A percentile compares a stretch with the other conserved stretches of the same genome.
Conservation (phyloP, 2,888 invertebrate genomes). For the Lithodes maja region DNA sequence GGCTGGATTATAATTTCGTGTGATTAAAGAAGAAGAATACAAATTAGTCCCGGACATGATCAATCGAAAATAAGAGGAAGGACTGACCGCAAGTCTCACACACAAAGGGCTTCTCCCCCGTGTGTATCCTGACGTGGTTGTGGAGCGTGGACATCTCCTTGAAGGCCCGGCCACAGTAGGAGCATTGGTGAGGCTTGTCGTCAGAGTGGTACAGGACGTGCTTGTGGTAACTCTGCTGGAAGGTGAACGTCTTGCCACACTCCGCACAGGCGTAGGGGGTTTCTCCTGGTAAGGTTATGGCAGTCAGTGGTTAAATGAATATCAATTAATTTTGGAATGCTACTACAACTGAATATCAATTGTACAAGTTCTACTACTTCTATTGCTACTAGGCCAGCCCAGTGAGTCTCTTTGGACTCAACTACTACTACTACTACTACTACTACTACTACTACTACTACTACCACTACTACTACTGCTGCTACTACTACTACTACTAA, state of each 20-base stretch:
- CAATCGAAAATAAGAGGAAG: too few relatives aligned
- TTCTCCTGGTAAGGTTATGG: constrained; percentile 80
- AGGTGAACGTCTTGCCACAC: constrained; percentile 90
- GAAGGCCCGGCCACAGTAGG: constrained; percentile 86
- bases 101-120: constrained; percentile 89
- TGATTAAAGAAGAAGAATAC: too few relatives aligned
- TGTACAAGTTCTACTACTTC: too few relatives aligned
- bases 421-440: too few relatives aligned
- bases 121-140: constrained; percentile 88
- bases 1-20: too few relatives aligned
- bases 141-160: constrained; percentile 91
- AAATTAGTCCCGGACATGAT: too few relatives aligned
- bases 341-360: too few relatives aligned
- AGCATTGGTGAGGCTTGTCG: constrained; percentile 86
- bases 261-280: constrained; percentile 89
- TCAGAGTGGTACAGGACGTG: constrained; percentile 90
- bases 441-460: not conserved
- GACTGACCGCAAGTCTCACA: constrained; percentile 88
- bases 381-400: too few relatives aligned
- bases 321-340: not conserved
- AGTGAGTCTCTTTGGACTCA: too few relatives aligned
- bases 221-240: constrained; percentile 93
- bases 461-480: not conserved
- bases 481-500: not conserved
- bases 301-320: not conserved